phyloP scores from a whole-genome alignment of 2,797 vertebrate species.

The Tarsius wallacei region DNA sequence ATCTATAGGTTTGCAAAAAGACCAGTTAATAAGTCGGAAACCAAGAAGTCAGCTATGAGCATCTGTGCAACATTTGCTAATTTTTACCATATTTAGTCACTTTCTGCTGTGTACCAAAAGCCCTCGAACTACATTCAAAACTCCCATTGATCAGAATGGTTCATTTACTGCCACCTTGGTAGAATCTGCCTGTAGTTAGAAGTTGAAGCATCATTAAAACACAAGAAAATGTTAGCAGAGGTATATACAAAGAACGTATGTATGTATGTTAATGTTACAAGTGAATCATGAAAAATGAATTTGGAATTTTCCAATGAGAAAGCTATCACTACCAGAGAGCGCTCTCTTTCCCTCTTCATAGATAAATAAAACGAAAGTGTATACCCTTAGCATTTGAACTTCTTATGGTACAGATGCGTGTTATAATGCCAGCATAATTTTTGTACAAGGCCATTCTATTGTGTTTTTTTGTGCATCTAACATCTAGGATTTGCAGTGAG shows the following conservation, averaged over 20 bases:
- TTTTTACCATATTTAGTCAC: conserved; percentile 79
- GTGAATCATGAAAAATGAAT: background rate
- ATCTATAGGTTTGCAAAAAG: conserved; percentile 83
- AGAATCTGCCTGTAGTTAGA: conserved; percentile 44
- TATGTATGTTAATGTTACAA: background rate
- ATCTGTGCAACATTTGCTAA: conserved; percentile 82
- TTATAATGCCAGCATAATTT: background rate
- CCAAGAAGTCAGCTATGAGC: conserved; percentile 76
- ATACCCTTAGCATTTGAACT: background rate
- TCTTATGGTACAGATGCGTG: background rate
- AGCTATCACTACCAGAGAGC: rapidly evolving
- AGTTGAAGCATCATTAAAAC: conserved; percentile 54
- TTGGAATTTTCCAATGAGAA: background rate
- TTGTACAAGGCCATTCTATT: background rate
- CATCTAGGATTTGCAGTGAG: background rate
- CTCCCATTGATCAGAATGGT: conserved; percentile 55
- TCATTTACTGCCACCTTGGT: conserved; percentile 58
- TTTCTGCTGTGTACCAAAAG: conserved; percentile 65
- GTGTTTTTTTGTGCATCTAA: background rate
- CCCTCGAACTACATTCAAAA: conserved; percentile 57
- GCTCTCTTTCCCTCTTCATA: background rate
- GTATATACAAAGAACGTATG: background rate
- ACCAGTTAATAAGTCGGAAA: conserved; percentile 82
- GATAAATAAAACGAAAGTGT: background rate
- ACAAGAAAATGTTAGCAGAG: conserved; percentile 38